phyloP scores from a whole-genome alignment of 2,888 invertebrate species.

The Xestia rhomboidea region DNA sequence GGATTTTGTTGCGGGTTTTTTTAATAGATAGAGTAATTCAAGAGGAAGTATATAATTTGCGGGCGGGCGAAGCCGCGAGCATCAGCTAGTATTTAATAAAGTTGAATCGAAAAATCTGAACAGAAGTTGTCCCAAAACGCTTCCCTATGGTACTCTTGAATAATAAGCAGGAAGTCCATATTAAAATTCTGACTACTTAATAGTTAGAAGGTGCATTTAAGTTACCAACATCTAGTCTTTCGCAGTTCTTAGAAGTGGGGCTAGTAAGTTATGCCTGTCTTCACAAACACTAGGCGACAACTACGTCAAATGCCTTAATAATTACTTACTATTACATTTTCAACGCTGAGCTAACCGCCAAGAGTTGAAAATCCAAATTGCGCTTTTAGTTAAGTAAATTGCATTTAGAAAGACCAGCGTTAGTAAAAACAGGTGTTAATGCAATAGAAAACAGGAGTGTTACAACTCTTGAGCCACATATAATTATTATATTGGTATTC shows the following conservation, averaged over 20 bases:
- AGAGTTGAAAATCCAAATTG: not conserved
- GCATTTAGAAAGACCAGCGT: not conserved
- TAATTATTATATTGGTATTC: constrained; percentile 53
- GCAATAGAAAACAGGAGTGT: constrained; percentile 28
- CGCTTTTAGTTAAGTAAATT: not conserved
- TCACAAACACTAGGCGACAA: not conserved
- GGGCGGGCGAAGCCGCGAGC: too few relatives aligned
- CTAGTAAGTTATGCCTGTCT: not conserved
- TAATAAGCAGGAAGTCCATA: too few relatives aligned
- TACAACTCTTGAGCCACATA: constrained; percentile 46
- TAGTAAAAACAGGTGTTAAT: constrained; percentile 1
- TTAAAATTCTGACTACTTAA: not conserved
- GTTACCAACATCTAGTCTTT: not conserved
- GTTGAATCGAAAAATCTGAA: not conserved
- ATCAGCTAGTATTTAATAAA: not conserved
- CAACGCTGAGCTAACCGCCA: not conserved
- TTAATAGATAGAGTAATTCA: too few relatives aligned
- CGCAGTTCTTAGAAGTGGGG: not conserved
- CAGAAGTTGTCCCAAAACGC: not conserved
- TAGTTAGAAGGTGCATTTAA: not conserved
- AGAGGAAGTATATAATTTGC: too few relatives aligned
- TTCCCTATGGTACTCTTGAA: constrained; percentile 4
- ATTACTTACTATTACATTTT: not conserved
- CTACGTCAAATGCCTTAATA: not conserved
- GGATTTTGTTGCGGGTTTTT: too few relatives aligned